Evolutionary conservation across 1,140 invertebrate genomes (phyloP), one percentile per base, ranked within the genome.

Genomic region (Zaprionus lachaisei): DNA sequence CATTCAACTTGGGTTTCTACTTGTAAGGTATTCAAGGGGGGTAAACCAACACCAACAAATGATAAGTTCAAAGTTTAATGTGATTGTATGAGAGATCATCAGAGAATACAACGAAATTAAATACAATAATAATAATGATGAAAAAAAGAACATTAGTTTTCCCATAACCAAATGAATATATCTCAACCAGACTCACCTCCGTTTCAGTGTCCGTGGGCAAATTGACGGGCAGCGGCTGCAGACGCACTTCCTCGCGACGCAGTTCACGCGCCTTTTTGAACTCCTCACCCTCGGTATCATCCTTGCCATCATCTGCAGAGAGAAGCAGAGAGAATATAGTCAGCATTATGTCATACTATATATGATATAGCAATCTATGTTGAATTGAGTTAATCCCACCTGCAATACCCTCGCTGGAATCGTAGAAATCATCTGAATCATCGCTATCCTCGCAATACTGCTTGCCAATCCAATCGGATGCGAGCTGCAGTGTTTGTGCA

Each of bases 201-300:
- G 96, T 96, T 93, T 96, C 96, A 14, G 96, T 95, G 71, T 96
- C 96, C 54, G 95, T 95, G 78, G 95, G 94, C 41, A 94, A 93
- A 66, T 94, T 94, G 15, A 93, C 93, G 14, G 94, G 93, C 55
- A 95, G 94, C 55, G 95, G 94, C 90, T 95, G 94, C 38, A 96
- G 93, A 77, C 95, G 94, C 15, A 96, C 95, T 93, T 96, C 96
- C 90, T 95, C 94, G 75, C 95, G 95, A 15, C 96, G 93, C 37
- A 95, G 89, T 81, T 96, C 96, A 4, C 95, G 93, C 2, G 95
- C 93, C 47, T 93, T 95, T 34, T 94, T 94, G 15, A 95, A 94
- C 60, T 96, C 95, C 92, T 96, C 96, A 9, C 96, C 96, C 92
- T 96, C 96, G 1, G 96, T 96, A 22, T 96, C 95, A 12, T 96